Percentiles rank a stretch among this genome's conserved stretches.
Conservation (phyloP, 2,888 invertebrate genomes). For the Hypena proboscidalis region DNA sequence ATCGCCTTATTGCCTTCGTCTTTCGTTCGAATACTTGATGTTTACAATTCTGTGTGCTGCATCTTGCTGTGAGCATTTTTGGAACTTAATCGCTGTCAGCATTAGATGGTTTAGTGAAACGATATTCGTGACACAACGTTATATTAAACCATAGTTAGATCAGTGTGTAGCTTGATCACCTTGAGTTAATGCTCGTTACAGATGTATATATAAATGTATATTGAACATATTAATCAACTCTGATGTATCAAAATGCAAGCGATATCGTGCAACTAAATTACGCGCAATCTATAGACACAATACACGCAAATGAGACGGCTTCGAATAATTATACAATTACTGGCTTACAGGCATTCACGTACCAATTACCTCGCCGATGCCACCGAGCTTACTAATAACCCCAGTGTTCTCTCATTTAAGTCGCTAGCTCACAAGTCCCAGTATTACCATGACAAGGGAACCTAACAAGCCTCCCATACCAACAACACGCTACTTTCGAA, state of each 20-base stretch:
- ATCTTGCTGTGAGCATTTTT: conserved; percentile 27
- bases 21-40: conserved; percentile 57
- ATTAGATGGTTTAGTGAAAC: background rate
- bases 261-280: conserved; percentile 31
- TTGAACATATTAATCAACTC: conserved; percentile 8
- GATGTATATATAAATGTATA: too few relatives aligned
- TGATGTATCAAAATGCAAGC: conserved; percentile 12
- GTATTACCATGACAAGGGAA: conserved; percentile 69
- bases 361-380: conserved; percentile 51
- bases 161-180: background rate
- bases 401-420: conserved; percentile 46
- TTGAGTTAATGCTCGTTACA: too few relatives aligned
- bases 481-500: conserved; percentile 59
- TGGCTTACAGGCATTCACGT: conserved; percentile 39
- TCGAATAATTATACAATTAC: conserved; percentile 54
- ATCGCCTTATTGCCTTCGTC: conserved; percentile 40
- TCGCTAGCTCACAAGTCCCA: conserved; percentile 38
- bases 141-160: background rate
- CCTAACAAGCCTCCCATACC: conserved; percentile 57
- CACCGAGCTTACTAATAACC: conserved; percentile 50
- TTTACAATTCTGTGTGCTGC: conserved; percentile 49
- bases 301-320: conserved; percentile 37
- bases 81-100: conserved; percentile 5
- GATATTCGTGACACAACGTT: too few relatives aligned
- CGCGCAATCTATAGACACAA: conserved; percentile 36